phyloP scores from a whole-genome alignment of 1,140 invertebrate species.

The Odontomachus brunneus region DNA sequence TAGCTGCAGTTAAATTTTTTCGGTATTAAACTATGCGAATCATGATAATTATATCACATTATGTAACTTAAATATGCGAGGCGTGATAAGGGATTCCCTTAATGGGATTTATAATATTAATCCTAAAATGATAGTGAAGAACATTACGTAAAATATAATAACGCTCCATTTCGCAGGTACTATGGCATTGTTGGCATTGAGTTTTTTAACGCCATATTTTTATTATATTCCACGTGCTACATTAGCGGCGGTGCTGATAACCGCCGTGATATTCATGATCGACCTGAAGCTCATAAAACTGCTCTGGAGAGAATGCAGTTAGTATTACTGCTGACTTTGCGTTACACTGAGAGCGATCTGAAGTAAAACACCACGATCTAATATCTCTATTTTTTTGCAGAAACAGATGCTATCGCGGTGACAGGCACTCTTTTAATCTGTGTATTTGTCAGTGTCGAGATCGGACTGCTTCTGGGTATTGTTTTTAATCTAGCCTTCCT shows the following conservation, averaged over 20 bases:
- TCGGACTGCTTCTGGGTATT: constrained; percentile 89
- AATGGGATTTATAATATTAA: too few species aligned
- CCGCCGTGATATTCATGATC: constrained; percentile 90
- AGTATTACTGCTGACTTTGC: constrained; percentile 69
- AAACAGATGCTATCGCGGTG: constrained; percentile 87
- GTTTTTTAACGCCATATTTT: constrained; percentile 90
- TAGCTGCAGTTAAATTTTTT: too few species aligned
- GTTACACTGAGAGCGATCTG: background rate
- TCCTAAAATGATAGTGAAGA: background rate
- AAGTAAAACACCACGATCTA: background rate
- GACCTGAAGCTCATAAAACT: constrained; percentile 87
- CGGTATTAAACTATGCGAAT: too few species aligned
- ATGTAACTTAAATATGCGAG: too few species aligned
- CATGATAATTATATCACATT: too few species aligned
- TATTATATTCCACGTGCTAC: constrained; percentile 89
- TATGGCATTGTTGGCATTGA: constrained; percentile 87
- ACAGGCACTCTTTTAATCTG: constrained; percentile 87
- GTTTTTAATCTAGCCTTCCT: constrained; percentile 87
- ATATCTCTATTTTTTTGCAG: constrained; percentile 82
- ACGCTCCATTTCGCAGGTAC: constrained; percentile 81
- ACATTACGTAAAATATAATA: background rate
- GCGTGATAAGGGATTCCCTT: too few species aligned
- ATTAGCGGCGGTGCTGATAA: constrained; percentile 89
- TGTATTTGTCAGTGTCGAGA: constrained; percentile 88
- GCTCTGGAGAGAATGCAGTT: constrained; percentile 89